These are phyloP conservation scores for Synergus umbraculus DNA, from an alignment of 2,888 invertebrate species.

Conservation along the genomic window DNA sequence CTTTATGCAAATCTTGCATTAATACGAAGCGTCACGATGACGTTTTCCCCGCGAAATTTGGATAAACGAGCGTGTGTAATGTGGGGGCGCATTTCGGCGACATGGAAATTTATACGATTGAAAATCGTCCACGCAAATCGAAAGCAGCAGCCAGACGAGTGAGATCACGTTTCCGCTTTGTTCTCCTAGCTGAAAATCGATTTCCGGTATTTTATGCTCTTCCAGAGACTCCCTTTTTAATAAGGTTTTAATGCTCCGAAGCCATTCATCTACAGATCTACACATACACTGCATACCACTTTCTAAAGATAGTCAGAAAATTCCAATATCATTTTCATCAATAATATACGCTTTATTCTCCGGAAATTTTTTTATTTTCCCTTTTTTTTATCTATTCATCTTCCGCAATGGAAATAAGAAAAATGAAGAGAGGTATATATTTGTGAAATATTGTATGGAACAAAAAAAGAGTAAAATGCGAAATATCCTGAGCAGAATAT, in stretches of 20 bases:
- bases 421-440: too few species aligned
- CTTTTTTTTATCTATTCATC: too few species aligned
- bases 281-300: background rate
- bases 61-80: conserved; percentile 53
- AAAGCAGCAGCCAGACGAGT: conserved; percentile 38
- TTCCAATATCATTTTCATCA: background rate
- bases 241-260: conserved; percentile 10
- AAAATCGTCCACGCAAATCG: conserved; percentile 53
- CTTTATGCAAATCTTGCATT: conserved; percentile 54
- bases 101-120: conserved; percentile 57
- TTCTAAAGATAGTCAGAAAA: background rate
- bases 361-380: background rate
- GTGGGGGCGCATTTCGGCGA: conserved; percentile 42
- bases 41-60: conserved; percentile 55
- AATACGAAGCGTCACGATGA: conserved; percentile 56
- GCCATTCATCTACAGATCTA: background rate
- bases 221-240: conserved; percentile 29
- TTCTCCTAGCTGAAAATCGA: conserved; percentile 52
- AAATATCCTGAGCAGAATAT: background rate
- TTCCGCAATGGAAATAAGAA: too few species aligned
- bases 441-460: background rate
- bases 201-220: conserved; percentile 45
- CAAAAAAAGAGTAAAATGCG: background rate
- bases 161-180: conserved; percentile 36
- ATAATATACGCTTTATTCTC: background rate